phyloP scores from a whole-genome alignment of 2,113 vertebrate genomes.

The Thalassoma bifasciatum region DNA sequence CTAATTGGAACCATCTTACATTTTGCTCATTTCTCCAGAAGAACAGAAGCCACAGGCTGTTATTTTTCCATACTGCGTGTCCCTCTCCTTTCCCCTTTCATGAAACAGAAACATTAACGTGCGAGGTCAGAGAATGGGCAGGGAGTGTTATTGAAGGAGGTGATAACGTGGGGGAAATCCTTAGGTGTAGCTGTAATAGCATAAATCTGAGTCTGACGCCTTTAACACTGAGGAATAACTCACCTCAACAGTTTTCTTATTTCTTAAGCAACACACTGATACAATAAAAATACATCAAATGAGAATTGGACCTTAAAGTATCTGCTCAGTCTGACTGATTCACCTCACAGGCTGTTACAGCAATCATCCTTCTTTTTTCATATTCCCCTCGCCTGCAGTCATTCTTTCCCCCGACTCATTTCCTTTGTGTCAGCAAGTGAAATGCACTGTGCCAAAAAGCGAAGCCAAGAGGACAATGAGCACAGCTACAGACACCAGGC shows the following conservation, averaged over 20 bases:
- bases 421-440: slow-evolving; percentile 65
- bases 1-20: slow-evolving; percentile 75
- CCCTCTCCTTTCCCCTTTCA: slow-evolving; percentile 14
- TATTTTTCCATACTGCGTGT: slow-evolving; percentile 40
- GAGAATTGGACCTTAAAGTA: neutral
- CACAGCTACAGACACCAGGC: slow-evolving; percentile 37
- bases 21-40: slow-evolving; percentile 48
- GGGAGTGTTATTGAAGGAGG: slow-evolving; percentile 33
- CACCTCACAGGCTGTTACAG: slow-evolving; percentile 22
- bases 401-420: slow-evolving; percentile 37
- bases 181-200: slow-evolving; percentile 55
- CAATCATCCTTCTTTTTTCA: slow-evolving; percentile 31
- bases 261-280: neutral
- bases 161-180: slow-evolving; percentile 45
- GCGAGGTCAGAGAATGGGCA: slow-evolving; percentile 46
- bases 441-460: slow-evolving; percentile 37
- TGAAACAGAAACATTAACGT: slow-evolving; percentile 53
- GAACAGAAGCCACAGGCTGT: slow-evolving; percentile 42
- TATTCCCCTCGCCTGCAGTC: slow-evolving; percentile 36
- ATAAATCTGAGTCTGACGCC: slow-evolving; percentile 29
- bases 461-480: slow-evolving; percentile 52
- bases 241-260: neutral
- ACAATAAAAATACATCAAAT: neutral
- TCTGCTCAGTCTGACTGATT: neutral
- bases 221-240: neutral